Evolutionary conservation across 2,888 invertebrate genomes (phyloP), one percentile per base, ranked within the genome.

Genomic region (Thalpophila matura): DNA sequence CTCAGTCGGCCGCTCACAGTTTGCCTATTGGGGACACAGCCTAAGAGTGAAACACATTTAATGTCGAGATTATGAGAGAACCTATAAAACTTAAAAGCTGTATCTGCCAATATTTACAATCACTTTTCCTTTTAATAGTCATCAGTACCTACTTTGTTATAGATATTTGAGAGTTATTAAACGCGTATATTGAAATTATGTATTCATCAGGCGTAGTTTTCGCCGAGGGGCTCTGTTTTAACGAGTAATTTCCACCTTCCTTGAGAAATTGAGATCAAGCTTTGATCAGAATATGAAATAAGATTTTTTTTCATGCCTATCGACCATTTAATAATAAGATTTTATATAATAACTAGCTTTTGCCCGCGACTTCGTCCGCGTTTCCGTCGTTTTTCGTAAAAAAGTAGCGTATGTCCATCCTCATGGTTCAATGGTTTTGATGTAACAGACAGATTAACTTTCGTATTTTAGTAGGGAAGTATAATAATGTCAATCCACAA

Each of bases 201-300:
- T 85, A 91, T 90, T 91, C 91, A 77, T 49, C 63, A 60, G 77
- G 77, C 81, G 86, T 84, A 81, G 78, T 78, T 77, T 70, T 71
- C 67, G 83, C 63, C 46, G 63, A 60, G 66, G 76, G 73, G 75
- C 76, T 79, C 69, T 79, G 73, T 78, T 83, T 81, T 80, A 86
- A 80, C 78, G 83, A 78, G 68, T 84, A 84, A 86, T 88, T 87
- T 79, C 75, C 77, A 81, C 77, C 78, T 80, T 75, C 79, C 81
- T 58, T 49, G 67, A 81, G 76, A 81, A 77, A 76, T 80, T 73
- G 60, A 73, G 70, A 71, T 74, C 58, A 61, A 61, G 65, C 53
- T 72, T 69, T 62, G 71, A 73, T 68, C 63, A 49, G 74, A 75
- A 76, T 81, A 74, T 68, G 43, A 75, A 82, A 65, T 57, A 60